phyloP scores from a whole-genome alignment of 2,113 vertebrate species.

The Beaufortia kweichowensis region DNA sequence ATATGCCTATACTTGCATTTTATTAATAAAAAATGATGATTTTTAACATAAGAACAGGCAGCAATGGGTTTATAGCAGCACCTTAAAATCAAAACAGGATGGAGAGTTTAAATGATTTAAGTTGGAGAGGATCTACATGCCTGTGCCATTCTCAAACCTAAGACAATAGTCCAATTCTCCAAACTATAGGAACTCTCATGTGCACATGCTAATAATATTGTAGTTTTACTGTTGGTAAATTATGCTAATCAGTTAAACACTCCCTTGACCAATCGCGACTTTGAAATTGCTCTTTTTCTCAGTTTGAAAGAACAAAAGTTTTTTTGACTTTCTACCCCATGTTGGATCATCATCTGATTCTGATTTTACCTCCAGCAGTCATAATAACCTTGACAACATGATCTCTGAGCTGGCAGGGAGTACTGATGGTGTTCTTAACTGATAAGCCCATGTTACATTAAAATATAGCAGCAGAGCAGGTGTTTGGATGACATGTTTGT shows the following conservation, averaged over 20 bases:
- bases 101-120: conserved; percentile 37
- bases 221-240: conserved; percentile 14
- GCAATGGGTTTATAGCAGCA: background rate
- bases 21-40: background rate
- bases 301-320: background rate
- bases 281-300: background rate
- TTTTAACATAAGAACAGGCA: background rate
- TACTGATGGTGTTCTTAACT: background rate
- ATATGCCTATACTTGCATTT: background rate
- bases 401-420: background rate
- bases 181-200: conserved; percentile 5
- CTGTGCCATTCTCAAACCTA: background rate
- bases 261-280: background rate
- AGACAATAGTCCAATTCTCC: conserved; percentile 24
- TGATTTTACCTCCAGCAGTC: background rate
- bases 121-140: conserved; percentile 25
- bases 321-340: background rate
- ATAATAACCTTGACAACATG: background rate
- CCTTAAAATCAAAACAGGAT: background rate
- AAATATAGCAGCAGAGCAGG: conserved; percentile 13
- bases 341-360: background rate
- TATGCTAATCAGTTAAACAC: conserved; percentile 11
- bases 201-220: background rate
- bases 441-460: conserved; percentile 11
- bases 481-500: background rate